Conservation (phyloP, 2,113 vertebrate species). For the Phoenicopterus ruber region DNA sequence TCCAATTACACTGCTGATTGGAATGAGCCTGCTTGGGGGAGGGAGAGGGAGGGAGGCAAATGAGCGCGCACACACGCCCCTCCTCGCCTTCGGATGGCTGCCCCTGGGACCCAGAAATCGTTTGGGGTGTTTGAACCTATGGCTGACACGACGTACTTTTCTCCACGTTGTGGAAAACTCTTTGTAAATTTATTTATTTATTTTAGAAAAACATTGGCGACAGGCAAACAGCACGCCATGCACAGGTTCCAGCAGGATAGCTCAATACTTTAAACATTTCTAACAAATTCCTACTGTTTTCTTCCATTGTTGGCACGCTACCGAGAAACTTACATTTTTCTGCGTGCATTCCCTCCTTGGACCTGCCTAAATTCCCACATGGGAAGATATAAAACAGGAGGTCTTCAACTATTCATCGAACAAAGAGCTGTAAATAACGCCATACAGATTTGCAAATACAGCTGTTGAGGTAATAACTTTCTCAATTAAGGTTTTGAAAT, state of each 20-base stretch:
- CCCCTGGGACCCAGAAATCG: conserved; percentile 9
- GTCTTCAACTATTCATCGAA: neutral
- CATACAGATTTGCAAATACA: neutral
- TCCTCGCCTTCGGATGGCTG: neutral
- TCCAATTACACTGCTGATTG: conserved; percentile 77
- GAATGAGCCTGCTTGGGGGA: conserved; percentile 70
- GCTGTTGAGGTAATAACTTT: neutral
- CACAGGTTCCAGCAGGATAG: conserved; percentile 18
- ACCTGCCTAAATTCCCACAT: conserved; percentile 12
- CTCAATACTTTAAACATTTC: neutral
- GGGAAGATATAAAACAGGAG: conserved; percentile 37
- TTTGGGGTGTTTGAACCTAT: neutral
- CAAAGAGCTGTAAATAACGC: neutral
- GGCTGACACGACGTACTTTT: neutral
- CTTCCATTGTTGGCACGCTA: neutral
- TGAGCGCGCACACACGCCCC: neutral
- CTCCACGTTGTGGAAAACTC: neutral
- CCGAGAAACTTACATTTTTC: neutral
- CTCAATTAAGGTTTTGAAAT: neutral
- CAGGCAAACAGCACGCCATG: neutral
- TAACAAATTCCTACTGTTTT: conserved; percentile 35
- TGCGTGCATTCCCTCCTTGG: neutral
- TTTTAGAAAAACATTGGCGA: neutral
- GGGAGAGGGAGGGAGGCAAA: neutral
- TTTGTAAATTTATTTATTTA: neutral